Evolutionary conservation across 2,113 vertebrate species (phyloP), one percentile per base, ranked within the genome.

Genomic region (Macaca mulatta): DNA sequence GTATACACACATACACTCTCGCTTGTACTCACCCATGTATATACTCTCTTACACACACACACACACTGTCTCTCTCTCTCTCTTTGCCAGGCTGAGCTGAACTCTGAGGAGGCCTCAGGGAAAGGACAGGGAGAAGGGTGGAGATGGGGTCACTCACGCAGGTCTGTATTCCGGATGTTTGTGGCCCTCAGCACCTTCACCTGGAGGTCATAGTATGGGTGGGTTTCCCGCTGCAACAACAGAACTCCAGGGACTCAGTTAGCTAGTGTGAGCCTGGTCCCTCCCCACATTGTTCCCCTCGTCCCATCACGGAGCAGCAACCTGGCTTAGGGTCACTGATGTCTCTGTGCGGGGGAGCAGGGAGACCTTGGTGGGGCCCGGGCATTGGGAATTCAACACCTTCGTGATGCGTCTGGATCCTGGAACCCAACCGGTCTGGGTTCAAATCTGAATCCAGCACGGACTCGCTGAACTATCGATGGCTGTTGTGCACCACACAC

Each of bases 191-290:
- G 97, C 80, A 99, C 98, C 97, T 98, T 99, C 50, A 99, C 98
- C 50, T 98, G 99, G 72, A 99, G 97, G 97, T 99, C 98, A 91
- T 99, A 99, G 96, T 98, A 99, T 32, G 98, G 98, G 80, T 99
- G 98, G 17, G 97, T 98, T 97, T 99, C 99, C 94, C 69, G 35
- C 99, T 99, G 98, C 67, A 99, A 99, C 96, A 92, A 97, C 8
- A 98, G 50, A 96, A 82, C 35, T 55, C 23, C 2, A 13, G 40
- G 30, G 20, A 69, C 92, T 97, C 89, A 78, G 93, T 45, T 38
- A 79, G 75, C 50, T 2, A 4, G 17, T 6, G 14, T n/a, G 43
- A 35, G 35, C 22, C 38, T 69, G 20, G 3, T 32, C 18, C 67
- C 32, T 92, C 40, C n/a, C n/a, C n/a, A 8, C 4, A 1, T 5